Evolutionary conservation across 2,113 vertebrate genomes (phyloP), one percentile per base, ranked within the genome.

Genomic region (Oreocharis arfaki): DNA sequence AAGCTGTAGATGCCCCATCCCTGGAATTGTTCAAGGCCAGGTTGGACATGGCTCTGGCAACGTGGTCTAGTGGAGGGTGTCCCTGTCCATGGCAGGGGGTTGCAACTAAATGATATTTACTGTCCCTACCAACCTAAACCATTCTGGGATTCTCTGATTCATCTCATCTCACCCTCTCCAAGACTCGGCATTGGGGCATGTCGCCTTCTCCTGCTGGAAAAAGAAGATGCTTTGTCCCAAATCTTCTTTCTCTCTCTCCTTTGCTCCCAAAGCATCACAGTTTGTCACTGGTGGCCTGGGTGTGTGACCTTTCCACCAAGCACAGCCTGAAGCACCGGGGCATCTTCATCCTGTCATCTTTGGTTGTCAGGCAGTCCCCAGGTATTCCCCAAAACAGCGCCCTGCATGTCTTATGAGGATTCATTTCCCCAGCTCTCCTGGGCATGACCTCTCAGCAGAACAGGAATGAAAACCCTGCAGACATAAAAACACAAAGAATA

Each of bases 151-250:
- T 84, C 79, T 41, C 13, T 49, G 47, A 55, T 42, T 69, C 19
- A 55, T 28, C 69, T 35, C 63, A 61, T 24, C 42, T 30, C 39
- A 64, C 3, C 13, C 27, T 35, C 42, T 33, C 19, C 16, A 59
- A 50, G 39, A 57, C 26, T 32, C 56, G 55, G 16, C 24, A 19
- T 0, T 87, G 28, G 12, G 8, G 3, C 19, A 71, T 0, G 2
- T 60, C 26, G 33, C 57, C 57, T 83, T 35, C 16, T 84, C n/a
- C 75, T 64, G 9, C 21, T 55, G 28, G 60, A 49, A 44, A 57
- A 64, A 49, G 20, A 17, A 33, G 15, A 30, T 41, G 60, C 22
- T 84, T 80, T 9, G 3, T 23, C 41, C 47, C 28, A 64, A 15
- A 55, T 22, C 24, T 35, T 21, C 47, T n/a, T n/a, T 78, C 16